Evolutionary conservation across 2,113 vertebrate species (phyloP).

Genomic region (Mormyrus lacerda): DNA sequence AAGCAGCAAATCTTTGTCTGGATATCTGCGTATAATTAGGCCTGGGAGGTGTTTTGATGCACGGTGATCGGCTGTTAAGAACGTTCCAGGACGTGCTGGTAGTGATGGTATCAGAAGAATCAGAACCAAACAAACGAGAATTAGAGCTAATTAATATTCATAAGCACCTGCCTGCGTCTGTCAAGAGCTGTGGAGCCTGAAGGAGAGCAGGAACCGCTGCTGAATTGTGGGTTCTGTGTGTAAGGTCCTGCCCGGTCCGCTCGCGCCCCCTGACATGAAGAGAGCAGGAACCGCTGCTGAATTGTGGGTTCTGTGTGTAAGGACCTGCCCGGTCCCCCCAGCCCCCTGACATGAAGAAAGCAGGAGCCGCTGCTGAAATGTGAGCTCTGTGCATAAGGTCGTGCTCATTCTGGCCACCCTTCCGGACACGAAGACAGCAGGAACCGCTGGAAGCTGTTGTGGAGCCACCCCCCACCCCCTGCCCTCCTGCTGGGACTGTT

Average conservation of each 20-base stretch:
- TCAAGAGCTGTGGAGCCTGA: not conserved
- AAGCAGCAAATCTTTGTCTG: slow-evolving; percentile 1
- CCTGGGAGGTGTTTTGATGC: slow-evolving; percentile 4
- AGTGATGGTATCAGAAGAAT: slow-evolving; percentile 1
- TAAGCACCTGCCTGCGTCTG: not conserved
- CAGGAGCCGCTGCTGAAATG: not conserved
- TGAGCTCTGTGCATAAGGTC: not conserved
- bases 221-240: not conserved
- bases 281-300: too few species aligned
- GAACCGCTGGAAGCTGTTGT: not conserved
- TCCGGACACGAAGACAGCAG: not conserved
- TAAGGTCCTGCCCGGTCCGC: not conserved
- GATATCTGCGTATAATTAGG: not conserved
- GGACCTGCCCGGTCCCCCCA: not conserved
- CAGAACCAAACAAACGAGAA: not conserved
- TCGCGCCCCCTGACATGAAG: not conserved
- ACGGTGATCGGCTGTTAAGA: slow-evolving; percentile 3
- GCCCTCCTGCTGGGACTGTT: not conserved
- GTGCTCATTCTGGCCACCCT: too few species aligned
- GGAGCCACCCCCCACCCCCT: not conserved
- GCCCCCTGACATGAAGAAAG: not conserved
- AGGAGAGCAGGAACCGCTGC: not conserved
- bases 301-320: not conserved
- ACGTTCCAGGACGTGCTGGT: not conserved
- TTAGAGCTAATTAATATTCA: slow-evolving; percentile 1